Base-by-base conservation (phyloP, 2,888 invertebrate species). In the Pinctada fucata region DNA sequence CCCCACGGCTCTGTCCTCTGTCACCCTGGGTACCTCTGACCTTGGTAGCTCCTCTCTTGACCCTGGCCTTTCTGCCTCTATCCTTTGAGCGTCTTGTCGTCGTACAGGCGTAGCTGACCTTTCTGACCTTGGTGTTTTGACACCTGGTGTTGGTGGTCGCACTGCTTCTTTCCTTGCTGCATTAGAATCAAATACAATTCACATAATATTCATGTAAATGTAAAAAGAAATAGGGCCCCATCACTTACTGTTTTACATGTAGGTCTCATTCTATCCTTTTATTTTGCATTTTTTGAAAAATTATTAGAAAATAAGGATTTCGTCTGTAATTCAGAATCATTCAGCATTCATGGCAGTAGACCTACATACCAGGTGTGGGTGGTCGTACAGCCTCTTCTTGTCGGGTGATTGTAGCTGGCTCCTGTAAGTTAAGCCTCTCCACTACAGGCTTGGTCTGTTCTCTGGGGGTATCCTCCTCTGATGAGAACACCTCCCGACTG, bases 1-100 rank as follows among this genome's bases (percentile, higher is more conserved):
- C 5, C 87, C 86, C 8, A 86, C 82, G 31, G 82, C 84, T 63
- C 76, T 75, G 65, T 83, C 82, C 68, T 86, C 82, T 10, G 65
- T 74, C 47, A 64, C 45, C 8, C 73, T 71, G 16, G 68, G 74
- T 10, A 63, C 58, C 45, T 31, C 45, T 63, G 73, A 51, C 63
- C 73, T 58, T 58, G 52, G 67, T 31, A n/a, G 10, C 47, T 68
- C 52, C 51, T 72, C 75, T 49, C 73, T 68, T 13, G 72, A 63
- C 50, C 74, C 78, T 51, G 52, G 72, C 67, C 64, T 52, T 65
- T n/a, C 2, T 65, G 63, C 65, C 45, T 78, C 72, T 72, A 64
- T 64, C 64, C 63, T n/a, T 4, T 50, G 72, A 45, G 67, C 72
- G 47, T 72, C 72, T 67, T 65, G 31, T 69, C 13, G 63, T 47